Evolutionary conservation across 2,888 invertebrate species (phyloP).

Genomic region (Blastobasis lacticolella): DNA sequence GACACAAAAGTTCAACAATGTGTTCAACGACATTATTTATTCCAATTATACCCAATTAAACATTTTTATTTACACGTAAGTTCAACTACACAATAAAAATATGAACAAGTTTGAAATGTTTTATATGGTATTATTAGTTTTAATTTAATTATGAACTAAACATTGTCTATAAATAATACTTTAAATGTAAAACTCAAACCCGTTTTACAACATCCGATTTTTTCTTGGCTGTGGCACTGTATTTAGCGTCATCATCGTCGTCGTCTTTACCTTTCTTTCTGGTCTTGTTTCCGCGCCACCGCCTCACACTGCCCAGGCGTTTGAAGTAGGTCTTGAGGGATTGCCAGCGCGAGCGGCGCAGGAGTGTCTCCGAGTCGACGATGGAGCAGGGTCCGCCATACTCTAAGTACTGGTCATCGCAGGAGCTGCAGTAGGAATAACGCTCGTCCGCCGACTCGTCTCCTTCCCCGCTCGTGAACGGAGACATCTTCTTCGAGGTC

Average conservation of each 20-base stretch:
- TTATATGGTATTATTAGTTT: too few species aligned
- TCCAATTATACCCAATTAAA: too few species aligned
- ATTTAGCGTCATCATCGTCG: neutral
- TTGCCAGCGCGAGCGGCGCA: constrained; percentile 43
- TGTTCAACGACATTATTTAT: too few species aligned
- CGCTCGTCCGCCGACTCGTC: constrained; percentile 27
- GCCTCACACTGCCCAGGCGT: constrained; percentile 20
- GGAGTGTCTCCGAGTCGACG: constrained; percentile 34
- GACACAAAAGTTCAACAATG: too few species aligned
- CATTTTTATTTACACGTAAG: too few species aligned
- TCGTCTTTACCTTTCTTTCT: neutral
- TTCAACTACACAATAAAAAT: too few species aligned
- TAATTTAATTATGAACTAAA: too few species aligned
- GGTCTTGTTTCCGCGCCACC: constrained; percentile 13
- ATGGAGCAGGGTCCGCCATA: constrained; percentile 37
- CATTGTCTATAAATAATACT: too few species aligned
- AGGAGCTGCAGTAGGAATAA: constrained; percentile 31
- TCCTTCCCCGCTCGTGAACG: constrained; percentile 38
- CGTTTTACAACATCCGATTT: too few species aligned
- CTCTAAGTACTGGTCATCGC: constrained; percentile 23
- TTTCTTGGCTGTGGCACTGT: too few species aligned
- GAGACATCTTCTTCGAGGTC: constrained; percentile 40
- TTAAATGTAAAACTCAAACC: too few species aligned
- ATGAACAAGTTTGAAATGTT: too few species aligned
- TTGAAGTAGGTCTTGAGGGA: constrained; percentile 32